Evolutionary conservation across 2,797 vertebrate species (phyloP), one percentile per base, ranked within the genome.

Genomic region (Centropyge bicolor): DNA sequence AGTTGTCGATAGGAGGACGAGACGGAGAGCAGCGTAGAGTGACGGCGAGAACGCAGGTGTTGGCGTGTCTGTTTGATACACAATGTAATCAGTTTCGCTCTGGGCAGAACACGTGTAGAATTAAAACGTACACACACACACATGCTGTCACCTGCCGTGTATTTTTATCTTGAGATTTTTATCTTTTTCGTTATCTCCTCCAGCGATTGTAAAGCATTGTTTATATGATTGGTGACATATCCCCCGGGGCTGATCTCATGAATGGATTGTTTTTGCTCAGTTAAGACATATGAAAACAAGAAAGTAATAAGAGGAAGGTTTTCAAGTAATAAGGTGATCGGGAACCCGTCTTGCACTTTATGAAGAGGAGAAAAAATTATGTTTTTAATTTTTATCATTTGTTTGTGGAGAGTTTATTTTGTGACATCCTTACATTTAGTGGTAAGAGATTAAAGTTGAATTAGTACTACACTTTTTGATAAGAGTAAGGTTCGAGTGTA

Each of bases 31-130:
- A 48, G 74, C 31, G 20, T 60, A 38, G 60, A 51, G 82, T 79
- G 80, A 83, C 13, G 5, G 31, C 48, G 54, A 67, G 45, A 64
- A 60, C 20, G 57, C 72, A 64, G 52, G 76, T 79, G 70, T 61
- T 46, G 8, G 13, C 59, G 71, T 65, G 36, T 85, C 52, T 31
- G 38, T 72, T 62, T 80, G 5, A 17, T 49, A 13, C 81, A 81
- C 83, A 83, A 89, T 85, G 81, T 67, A 77, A 91, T 64, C 20
- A 24, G 17, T 43, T 64, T 10, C 19, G n/a, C 55, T 51, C 60
- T 35, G 8, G 5, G 61, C 64, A 76, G 22, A 60, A 62, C 49
- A 52, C 67, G 31, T 19, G 43, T 60, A 24, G 41, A 46, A 22
- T 49, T 36, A 51, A 70, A 55, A 74, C 16, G 61, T 3, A 24